Base-by-base conservation (phyloP, 2,888 invertebrate genomes). In the Acleris emargana region DNA sequence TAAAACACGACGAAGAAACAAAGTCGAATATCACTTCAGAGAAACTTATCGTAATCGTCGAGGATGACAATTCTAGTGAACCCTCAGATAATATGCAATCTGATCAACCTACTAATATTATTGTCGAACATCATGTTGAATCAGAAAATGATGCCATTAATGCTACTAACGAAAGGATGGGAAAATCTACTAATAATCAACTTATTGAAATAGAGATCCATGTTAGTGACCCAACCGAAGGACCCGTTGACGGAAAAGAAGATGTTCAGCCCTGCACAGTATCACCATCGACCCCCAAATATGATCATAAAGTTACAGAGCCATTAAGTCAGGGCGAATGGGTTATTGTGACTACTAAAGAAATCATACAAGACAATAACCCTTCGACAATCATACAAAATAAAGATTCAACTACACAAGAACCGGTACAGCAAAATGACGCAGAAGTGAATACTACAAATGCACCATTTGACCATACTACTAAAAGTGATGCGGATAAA, bases 1-100 rank as follows among this genome's bases (percentile, higher is more conserved):
- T 32, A 67, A 71, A 45, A 55, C 70, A 11, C 66, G 59, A 54
- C 64, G 61, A 54, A 59, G 70, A 51, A 67, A 61, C 55, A 17
- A 49, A 45, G 18, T 51, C 57, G 13, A 55, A 57, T 28, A 51
- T 57, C 53, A 49, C 64, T 9, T 63, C 71, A 9, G 67, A 53
- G 16, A 67, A 64, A 43, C 61, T 60, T 11, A 53, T 68, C 17
- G 53, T 58, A 53, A 58, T 22, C 18, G 64, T 32, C 18, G 64
- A 61, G 45, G 32, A 68, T 45, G 54, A 64, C 13, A 45, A 52
- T 52, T 32, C 28, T 11, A 54, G 16, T 53, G 17, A 53, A 22
- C 13, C 38, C 18, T 7, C 59, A 2, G 58, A 54, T n/a, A 50
- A 53, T 6, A 50, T 58, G 49, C 64, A 61, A 43, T 61, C 64